phyloP scores from a whole-genome alignment of 2,797 vertebrate species.

The Sternotherus odoratus region DNA sequence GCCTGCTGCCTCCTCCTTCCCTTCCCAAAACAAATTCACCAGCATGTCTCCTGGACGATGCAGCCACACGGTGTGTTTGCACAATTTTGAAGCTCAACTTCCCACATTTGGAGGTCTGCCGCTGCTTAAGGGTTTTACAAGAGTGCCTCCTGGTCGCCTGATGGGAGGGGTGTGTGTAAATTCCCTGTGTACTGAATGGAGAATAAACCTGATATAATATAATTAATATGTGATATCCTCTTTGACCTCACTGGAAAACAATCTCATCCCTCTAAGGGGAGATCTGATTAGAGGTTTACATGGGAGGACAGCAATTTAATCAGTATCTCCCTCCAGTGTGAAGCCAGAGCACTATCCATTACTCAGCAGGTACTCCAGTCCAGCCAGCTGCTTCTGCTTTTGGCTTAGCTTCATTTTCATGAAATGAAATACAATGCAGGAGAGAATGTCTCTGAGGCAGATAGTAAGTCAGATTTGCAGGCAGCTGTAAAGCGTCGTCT shows the following conservation, averaged over 20 bases:
- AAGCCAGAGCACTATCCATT: neutral
- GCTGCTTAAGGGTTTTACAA: neutral
- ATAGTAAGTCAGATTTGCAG: neutral
- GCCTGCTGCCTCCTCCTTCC: neutral
- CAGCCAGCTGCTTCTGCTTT: neutral
- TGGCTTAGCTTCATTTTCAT: neutral
- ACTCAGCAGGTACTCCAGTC: neutral
- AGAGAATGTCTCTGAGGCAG: neutral
- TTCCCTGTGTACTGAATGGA: neutral
- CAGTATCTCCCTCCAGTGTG: rapidly evolving
- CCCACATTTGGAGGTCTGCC: neutral
- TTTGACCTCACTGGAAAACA: neutral
- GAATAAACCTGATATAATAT: neutral
- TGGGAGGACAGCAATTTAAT: neutral
- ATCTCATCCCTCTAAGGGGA: neutral
- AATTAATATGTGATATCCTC: neutral
- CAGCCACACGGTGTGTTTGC: neutral
- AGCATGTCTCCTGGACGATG: neutral
- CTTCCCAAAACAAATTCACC: neutral
- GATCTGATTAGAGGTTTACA: neutral
- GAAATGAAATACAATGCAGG: neutral
- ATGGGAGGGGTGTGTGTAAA: neutral
- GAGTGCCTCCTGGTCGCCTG: neutral
- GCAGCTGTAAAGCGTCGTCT: neutral
- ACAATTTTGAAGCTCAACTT: neutral